Evolutionary conservation across 2,888 invertebrate genomes (phyloP).

Genomic region (Monochamus alternatus): DNA sequence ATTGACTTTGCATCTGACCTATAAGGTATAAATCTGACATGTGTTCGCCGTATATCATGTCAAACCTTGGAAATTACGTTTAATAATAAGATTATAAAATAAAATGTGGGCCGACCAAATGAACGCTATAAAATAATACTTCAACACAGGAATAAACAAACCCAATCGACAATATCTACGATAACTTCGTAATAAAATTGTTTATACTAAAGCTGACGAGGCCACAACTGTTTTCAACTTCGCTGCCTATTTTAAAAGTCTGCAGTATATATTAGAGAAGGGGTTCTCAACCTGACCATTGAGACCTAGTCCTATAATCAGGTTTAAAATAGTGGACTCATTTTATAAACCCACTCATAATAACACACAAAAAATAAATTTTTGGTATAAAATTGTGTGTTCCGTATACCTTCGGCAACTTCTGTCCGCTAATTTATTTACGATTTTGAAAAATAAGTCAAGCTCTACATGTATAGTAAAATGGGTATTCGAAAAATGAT

Average conservation of each 20-base stretch:
- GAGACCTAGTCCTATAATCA: no score
- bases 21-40: neutral
- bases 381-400: no score
- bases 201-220: slow-evolving; percentile 8
- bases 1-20: neutral
- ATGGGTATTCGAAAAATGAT: no score
- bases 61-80: neutral
- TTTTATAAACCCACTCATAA: no score
- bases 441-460: no score
- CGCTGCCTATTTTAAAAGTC: slow-evolving; percentile 1
- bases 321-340: no score
- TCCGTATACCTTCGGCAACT: no score
- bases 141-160: slow-evolving; percentile 13
- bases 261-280: neutral
- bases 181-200: slow-evolving; percentile 15
- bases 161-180: neutral
- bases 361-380: no score
- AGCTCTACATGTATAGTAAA: no score
- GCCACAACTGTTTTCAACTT: neutral
- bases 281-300: neutral
- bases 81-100: neutral
- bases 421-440: no score
- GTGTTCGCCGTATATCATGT: no score
- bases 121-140: neutral
- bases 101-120: neutral